Conservation (phyloP, 2,797 vertebrate genomes). For the Scomberomorus guttatus region DNA sequence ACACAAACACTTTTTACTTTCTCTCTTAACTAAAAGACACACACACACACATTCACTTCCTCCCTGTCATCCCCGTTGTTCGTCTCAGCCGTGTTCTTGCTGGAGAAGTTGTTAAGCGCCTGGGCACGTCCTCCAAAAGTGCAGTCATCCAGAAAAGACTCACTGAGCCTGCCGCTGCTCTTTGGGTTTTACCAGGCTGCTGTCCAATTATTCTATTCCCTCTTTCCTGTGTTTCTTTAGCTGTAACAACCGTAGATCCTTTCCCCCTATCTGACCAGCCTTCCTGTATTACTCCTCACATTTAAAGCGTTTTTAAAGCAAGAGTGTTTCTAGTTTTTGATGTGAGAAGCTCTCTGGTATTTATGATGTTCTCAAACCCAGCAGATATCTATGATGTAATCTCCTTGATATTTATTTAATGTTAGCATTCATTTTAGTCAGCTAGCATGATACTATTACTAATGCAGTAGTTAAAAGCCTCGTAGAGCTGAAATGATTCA, state of each 20-base stretch:
- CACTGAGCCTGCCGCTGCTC: constrained; percentile 55
- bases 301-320: constrained; percentile 5
- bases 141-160: constrained; percentile 74
- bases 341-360: background rate
- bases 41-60: constrained; percentile 23
- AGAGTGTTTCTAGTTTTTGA: background rate
- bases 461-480: background rate
- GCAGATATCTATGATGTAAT: background rate
- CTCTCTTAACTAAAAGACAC: background rate
- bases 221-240: constrained; percentile 17
- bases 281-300: background rate
- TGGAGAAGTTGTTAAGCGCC: constrained; percentile 70
- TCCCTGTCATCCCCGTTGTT: constrained; percentile 43
- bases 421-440: background rate
- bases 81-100: constrained; percentile 32
- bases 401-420: background rate
- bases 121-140: constrained; percentile 67
- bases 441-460: background rate
- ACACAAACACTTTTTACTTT: constrained; percentile 9
- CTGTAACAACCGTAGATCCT: constrained; percentile 16
- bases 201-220: constrained; percentile 62
- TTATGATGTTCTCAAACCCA: background rate
- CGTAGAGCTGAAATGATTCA: background rate
- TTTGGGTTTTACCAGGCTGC: constrained; percentile 54
- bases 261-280: background rate